Evolutionary conservation across 2,113 vertebrate genomes (phyloP).

Genomic region (Coptodon rendalli): DNA sequence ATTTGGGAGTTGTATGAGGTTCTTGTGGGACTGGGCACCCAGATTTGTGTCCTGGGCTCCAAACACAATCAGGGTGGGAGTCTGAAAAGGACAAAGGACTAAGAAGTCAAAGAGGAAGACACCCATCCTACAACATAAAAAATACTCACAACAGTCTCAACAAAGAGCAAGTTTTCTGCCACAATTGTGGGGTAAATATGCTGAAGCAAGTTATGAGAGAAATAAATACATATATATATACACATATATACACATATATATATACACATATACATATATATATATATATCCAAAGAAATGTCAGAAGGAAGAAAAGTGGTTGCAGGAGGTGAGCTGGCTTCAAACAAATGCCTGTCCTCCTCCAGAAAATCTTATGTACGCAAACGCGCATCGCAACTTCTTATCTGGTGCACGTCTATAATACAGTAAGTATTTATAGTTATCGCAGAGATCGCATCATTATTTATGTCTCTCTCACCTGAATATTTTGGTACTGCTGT

Average conservation of each 20-base stretch:
- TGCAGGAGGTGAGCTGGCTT: no score
- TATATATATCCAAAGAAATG: no score
- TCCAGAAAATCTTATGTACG: no score
- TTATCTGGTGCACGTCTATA: neutral
- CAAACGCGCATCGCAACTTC: neutral
- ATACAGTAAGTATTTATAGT: neutral
- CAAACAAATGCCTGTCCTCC: no score
- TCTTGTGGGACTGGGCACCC: conserved; percentile 84
- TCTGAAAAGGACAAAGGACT: conserved; percentile 66
- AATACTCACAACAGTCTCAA: neutral
- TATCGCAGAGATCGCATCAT: neutral
- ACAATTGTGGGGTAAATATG: neutral
- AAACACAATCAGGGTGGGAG: conserved; percentile 85
- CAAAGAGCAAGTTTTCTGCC: neutral
- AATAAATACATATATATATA: fast-evolving
- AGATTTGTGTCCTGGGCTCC: conserved; percentile 82
- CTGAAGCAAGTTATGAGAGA: neutral
- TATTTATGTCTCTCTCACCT: conserved; percentile 68
- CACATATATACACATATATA: fast-evolving
- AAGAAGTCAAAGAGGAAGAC: neutral
- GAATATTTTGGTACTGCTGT: conserved; percentile 80
- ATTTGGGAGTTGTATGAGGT: conserved; percentile 80
- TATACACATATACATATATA: no score
- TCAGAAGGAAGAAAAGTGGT: no score
- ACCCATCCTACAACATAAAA: neutral